Evolutionary conservation across 2,888 invertebrate species (phyloP), one percentile per base, ranked within the genome.

Genomic region (Ophion slaviceki): DNA sequence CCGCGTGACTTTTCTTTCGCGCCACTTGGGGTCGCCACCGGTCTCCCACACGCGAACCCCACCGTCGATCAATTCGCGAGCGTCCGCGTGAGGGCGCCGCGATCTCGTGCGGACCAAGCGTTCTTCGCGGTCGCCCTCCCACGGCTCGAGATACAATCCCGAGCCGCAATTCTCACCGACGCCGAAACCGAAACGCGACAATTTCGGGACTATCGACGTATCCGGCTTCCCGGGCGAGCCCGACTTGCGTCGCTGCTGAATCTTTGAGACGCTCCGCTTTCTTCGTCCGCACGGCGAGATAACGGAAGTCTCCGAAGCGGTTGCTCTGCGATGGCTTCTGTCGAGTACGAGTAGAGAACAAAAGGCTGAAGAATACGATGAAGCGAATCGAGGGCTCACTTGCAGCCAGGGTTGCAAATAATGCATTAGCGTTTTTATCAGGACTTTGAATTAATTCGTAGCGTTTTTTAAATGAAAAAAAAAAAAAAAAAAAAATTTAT

Each of bases 121-220:
- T 62, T 57, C n/a, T 5, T 83, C 77, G 3, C 64, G 84, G 71
- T 89, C 87, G 3, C 87, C 86, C 36, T 85, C 80, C 59, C 79
- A 88, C 2, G 90, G 89, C 4, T 89, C 90, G 2, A 95, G 90
- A 80, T 93, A 94, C 2, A 95, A 91, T 2, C 93, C 93, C 0
- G 94, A 93, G 14, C 87, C 89, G 87, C 95, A 95, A 66, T 94
- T 94, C 87, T 95, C 95, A 0, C 92, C 88, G 1, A 95, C 89
- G 0, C 95, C 95, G 17, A 92, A 90, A 2, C 94, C 95, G 87
- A 95, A 95, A 62, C 95, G 92, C 8, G 92, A 92, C 79, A 92
- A 84, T 87, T 91, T 91, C 10, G 88, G 87, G 4, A 87, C 80
- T 0, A 88, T 10, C 28, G 61, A 24, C 2, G 11, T 20, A 0